Base-by-base conservation (phyloP, 2,888 invertebrate genomes). In the Anodontia alba region DNA sequence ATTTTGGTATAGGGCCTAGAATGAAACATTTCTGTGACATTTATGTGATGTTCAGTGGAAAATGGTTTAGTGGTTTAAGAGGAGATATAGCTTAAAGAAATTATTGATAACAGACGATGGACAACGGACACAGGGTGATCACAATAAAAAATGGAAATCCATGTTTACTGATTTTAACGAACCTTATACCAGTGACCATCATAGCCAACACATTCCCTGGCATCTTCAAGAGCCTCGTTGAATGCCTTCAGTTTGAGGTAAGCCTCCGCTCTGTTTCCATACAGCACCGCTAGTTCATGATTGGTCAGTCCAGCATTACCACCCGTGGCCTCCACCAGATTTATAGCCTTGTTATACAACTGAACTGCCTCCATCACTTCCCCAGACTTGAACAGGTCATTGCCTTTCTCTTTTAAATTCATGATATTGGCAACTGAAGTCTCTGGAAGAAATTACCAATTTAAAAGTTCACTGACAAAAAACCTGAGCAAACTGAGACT, bases 151-250 rank as follows among this genome's bases (percentile, higher is more conserved):
- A n/a, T n/a, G n/a, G n/a, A n/a, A n/a, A n/a, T n/a, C n/a, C n/a
- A n/a, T n/a, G n/a, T n/a, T n/a, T n/a, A n/a, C n/a, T n/a, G n/a
- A n/a, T n/a, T n/a, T n/a, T n/a, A n/a, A n/a, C n/a, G n/a, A 80
- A 91, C 91, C 88, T 90, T 89, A 57, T 89, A 88, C 91, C 91
- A 91, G 57, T 89, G 86, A 0, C 88, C 87, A 80, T 90, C 88
- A 62, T 79, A 79, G 0, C 84, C 78, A 3, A 91, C 90, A 87
- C 89, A 88, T 29, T 86, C 81, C 73, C 81, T 84, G 38, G 90
- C 90, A 84, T 90, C 90, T 0, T 83, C 70, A 0, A 88, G 76
- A 1, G 90, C 89, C 51, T 78, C 71, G 0, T 83, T 31, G 46
- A 46, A 71, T 10, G 73, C n/a, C 17, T 73, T 79, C 76, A 85